Conservation (phyloP, 2,797 vertebrate species). For the Potorous gilbertii region DNA sequence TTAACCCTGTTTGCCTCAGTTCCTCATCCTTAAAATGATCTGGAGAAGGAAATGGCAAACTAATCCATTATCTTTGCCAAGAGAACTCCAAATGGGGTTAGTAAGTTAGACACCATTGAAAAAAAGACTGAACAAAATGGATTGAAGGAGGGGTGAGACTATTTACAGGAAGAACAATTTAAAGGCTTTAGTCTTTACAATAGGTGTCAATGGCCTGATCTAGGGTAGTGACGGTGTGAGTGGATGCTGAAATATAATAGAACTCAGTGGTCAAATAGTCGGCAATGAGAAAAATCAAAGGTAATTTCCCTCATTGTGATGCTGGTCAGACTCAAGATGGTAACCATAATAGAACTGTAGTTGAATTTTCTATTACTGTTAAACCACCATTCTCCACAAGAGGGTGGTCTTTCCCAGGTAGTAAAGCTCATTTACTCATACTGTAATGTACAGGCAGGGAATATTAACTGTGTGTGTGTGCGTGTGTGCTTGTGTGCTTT, state of each 20-base stretch:
- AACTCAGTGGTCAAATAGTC: neutral
- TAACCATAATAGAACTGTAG: neutral
- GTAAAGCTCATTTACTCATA: neutral
- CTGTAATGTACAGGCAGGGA: neutral
- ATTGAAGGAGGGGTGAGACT: neutral
- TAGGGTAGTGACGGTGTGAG: neutral
- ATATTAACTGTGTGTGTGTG: neutral
- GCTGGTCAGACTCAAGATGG: neutral
- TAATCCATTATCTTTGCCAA: neutral
- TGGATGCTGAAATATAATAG: neutral
- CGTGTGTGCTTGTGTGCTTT: too few species aligned
- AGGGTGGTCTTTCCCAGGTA: conserved; percentile 12
- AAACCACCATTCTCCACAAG: conserved; percentile 3
- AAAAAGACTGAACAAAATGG: neutral
- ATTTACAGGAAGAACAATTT: neutral
- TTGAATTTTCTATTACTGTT: conserved; percentile 28
- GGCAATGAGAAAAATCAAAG: neutral
- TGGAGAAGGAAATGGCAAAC: neutral
- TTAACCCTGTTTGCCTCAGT: neutral
- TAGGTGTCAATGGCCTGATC: neutral
- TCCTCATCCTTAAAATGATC: neutral
- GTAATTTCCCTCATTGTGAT: neutral
- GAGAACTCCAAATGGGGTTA: neutral
- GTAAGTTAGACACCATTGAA: neutral
- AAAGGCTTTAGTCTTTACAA: neutral